Percentiles rank a stretch among this genome's conserved stretches.
phyloP scores from a whole-genome alignment of 2,113 vertebrate species.

The Daboia siamensis region DNA sequence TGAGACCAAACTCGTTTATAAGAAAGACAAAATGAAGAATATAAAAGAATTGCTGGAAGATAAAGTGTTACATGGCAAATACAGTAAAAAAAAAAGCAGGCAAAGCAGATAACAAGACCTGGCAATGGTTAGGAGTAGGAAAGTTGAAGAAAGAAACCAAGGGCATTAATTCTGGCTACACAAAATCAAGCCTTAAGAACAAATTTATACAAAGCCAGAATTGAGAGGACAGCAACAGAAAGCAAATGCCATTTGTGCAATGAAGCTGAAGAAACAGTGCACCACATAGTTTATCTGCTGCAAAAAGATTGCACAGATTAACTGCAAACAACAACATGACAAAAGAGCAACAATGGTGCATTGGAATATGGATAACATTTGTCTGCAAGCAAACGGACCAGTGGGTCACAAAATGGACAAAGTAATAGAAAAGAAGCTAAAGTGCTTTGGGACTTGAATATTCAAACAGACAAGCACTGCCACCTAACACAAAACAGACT shows the following conservation, averaged over 20 bases:
- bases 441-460: too few species aligned
- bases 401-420: too few species aligned
- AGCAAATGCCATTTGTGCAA: background rate
- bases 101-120: too few species aligned
- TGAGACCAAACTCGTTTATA: background rate
- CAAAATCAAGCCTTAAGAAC: too few species aligned
- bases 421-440: too few species aligned
- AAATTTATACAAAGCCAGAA: background rate
- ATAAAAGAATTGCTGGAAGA: background rate
- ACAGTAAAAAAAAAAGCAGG: too few species aligned
- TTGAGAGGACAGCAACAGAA: background rate
- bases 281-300: background rate
- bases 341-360: background rate
- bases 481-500: too few species aligned
- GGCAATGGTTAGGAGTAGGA: too few species aligned
- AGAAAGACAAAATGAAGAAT: background rate
- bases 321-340: background rate
- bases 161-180: background rate
- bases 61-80: too few species aligned
- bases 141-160: too few species aligned
- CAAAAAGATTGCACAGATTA: background rate
- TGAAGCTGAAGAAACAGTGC: background rate
- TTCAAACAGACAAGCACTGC: too few species aligned
- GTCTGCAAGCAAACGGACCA: too few species aligned
- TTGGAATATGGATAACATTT: background rate